phyloP scores from a whole-genome alignment of 2,113 vertebrate genomes.

The Pogonocichla stellata region DNA sequence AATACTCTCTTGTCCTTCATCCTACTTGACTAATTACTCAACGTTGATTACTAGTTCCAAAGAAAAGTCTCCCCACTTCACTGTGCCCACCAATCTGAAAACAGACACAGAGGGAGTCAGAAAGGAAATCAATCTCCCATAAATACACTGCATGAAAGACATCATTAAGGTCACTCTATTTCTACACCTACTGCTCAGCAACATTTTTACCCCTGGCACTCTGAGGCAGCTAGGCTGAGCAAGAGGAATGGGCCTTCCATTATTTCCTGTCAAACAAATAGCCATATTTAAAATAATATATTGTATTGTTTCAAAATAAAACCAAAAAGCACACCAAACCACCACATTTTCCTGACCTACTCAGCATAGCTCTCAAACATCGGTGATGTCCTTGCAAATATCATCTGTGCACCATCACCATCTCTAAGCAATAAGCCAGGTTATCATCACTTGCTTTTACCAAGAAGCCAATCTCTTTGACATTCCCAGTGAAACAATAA shows the following conservation, averaged over 20 bases:
- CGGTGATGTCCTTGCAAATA: background rate
- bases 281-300: background rate
- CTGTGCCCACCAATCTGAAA: background rate
- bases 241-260: background rate
- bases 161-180: background rate
- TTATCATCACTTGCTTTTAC: background rate
- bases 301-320: background rate
- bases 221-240: background rate
- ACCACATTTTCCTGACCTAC: background rate
- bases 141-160: background rate
- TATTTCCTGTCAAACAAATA: background rate
- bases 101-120: background rate
- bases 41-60: background rate
- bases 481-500: background rate
- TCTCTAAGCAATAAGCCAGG: background rate
- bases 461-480: background rate
- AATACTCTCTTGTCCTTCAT: background rate
- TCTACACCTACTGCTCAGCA: background rate
- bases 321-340: background rate
- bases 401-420: background rate
- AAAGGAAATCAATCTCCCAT: background rate
- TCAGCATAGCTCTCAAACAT: background rate
- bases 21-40: background rate
- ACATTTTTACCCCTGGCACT: background rate
- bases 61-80: background rate